phyloP scores from a whole-genome alignment of 2,113 vertebrate species.

The Chaetodon trifascialis region DNA sequence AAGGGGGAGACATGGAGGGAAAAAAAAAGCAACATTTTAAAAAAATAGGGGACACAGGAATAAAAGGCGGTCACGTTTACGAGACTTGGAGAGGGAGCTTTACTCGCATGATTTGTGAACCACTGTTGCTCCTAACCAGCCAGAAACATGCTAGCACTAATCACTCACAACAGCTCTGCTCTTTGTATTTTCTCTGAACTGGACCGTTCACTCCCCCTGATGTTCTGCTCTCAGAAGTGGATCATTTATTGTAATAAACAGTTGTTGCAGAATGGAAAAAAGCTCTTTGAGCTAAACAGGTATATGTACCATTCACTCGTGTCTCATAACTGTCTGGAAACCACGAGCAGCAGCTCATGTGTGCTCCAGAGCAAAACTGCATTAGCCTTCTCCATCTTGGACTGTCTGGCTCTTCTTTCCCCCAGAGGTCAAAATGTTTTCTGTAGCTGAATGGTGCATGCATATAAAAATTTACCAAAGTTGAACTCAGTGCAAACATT shows the following conservation, averaged over 20 bases:
- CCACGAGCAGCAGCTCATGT: too few relatives aligned
- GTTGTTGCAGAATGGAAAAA: too few relatives aligned
- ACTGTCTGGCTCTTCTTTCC: too few relatives aligned
- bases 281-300: too few relatives aligned
- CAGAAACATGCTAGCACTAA: not conserved
- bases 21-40: not conserved
- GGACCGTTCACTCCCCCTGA: not conserved
- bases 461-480: not conserved
- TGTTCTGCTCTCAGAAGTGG: not conserved
- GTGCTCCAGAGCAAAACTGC: too few relatives aligned
- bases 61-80: not conserved
- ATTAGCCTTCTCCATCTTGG: too few relatives aligned
- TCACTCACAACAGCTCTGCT: not conserved
- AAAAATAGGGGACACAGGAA: not conserved
- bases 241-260: not conserved
- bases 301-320: too few relatives aligned
- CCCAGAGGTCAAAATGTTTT: not conserved
- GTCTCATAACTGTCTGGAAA: too few relatives aligned
- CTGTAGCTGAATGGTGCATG: not conserved
- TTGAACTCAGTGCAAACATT: not conserved
- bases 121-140: not conserved
- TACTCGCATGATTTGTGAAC: not conserved
- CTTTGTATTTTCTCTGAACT: not conserved
- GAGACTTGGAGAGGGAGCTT: not conserved
- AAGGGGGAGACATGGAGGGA: not conserved